phyloP scores from a whole-genome alignment of 2,888 invertebrate species.

The Amiota minor region DNA sequence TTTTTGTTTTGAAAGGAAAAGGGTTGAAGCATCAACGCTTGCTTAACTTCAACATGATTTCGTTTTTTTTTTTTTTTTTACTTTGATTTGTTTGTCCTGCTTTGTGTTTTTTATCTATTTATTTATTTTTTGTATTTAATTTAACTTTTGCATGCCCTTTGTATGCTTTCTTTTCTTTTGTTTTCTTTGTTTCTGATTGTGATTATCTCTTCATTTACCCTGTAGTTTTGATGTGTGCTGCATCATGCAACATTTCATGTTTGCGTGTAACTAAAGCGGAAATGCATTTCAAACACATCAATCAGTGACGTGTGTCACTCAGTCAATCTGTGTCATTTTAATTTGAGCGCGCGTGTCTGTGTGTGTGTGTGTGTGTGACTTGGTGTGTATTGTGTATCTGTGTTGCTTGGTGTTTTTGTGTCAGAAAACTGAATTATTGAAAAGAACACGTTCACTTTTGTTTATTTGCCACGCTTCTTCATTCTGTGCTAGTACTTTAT shows the following conservation, averaged over 20 bases:
- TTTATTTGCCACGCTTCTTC: constrained; percentile 48
- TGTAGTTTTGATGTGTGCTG: too few relatives aligned
- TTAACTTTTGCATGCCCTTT: constrained; percentile 4
- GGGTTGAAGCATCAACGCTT: too few relatives aligned
- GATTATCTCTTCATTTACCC: too few relatives aligned
- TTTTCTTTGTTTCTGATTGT: neutral
- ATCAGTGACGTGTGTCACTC: neutral
- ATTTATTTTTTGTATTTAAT: constrained; percentile 2
- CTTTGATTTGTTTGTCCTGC: neutral
- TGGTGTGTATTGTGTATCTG: neutral
- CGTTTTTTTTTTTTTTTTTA: neutral
- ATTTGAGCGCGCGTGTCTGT: constrained; percentile 30
- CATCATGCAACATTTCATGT: too few relatives aligned
- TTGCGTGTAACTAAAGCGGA: neutral
- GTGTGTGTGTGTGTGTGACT: constrained; percentile 39
- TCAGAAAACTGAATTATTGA: constrained; percentile 66
- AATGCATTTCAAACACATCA: neutral
- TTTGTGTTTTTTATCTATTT: neutral
- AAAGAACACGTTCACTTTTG: constrained; percentile 66
- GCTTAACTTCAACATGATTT: neutral
- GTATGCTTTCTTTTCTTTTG: neutral
- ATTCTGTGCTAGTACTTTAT: constrained; percentile 29
- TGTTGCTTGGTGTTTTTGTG: constrained; percentile 42
- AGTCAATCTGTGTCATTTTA: constrained; percentile 2
- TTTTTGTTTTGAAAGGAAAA: neutral